These are phyloP conservation scores for Athene noctua DNA, from an alignment of 2,113 vertebrate genomes.

Conservation along the genomic window DNA sequence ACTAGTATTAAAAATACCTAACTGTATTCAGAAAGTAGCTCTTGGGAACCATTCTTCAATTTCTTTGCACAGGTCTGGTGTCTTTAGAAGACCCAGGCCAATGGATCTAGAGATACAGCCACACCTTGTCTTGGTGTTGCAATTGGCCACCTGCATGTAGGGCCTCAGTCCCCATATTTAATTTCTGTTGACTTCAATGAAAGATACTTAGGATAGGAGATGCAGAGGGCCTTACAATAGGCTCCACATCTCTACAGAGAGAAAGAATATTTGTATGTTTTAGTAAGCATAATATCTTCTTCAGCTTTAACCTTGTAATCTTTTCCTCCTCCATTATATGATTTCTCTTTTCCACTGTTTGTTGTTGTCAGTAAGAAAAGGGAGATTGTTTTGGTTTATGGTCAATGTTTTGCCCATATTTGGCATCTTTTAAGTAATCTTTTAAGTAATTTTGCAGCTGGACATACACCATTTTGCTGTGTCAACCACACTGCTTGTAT, in stretches of 20 bases:
- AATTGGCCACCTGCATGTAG: not conserved
- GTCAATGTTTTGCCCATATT: not conserved
- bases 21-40: not conserved
- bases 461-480: accelerated
- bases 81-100: not conserved
- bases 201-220: not conserved
- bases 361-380: not conserved
- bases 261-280: not conserved
- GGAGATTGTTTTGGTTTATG: not conserved
- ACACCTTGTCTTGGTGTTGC: not conserved
- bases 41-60: not conserved
- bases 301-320: not conserved
- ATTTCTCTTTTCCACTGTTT: not conserved
- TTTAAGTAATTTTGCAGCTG: not conserved
- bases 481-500: not conserved
- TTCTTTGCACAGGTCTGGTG: not conserved
- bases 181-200: not conserved
- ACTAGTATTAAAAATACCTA: not conserved
- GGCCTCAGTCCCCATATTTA: not conserved
- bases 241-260: not conserved
- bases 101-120: not conserved
- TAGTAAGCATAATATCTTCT: not conserved
- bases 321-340: not conserved
- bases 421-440: not conserved
- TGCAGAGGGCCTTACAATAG: not conserved